Percentiles rank a stretch among this genome's conserved stretches.
phyloP scores from a whole-genome alignment of 2,797 vertebrate species.

The Peromyscus aztecus region DNA sequence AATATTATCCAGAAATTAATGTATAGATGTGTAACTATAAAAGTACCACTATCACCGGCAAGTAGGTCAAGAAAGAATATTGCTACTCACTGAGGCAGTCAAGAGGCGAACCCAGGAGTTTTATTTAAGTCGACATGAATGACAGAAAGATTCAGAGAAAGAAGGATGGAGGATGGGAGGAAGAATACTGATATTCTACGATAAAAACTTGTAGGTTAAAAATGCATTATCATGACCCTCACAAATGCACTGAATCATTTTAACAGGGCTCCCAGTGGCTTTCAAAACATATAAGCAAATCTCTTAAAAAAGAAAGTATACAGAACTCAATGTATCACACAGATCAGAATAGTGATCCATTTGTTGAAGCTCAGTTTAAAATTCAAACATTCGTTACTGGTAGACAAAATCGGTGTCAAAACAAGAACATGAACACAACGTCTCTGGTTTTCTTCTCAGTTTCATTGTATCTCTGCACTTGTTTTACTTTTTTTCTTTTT shows the following conservation, averaged over 20 bases:
- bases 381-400: neutral
- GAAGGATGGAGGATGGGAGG: neutral
- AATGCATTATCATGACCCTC: neutral
- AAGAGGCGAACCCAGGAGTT: neutral
- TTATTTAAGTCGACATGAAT: neutral
- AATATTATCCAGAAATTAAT: neutral
- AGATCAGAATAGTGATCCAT: neutral
- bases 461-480: neutral
- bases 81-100: neutral
- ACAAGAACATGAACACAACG: neutral
- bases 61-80: neutral
- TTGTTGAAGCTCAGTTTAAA: neutral
- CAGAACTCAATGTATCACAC: neutral
- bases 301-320: neutral
- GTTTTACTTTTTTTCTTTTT: neutral
- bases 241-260: neutral
- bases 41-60: neutral
- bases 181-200: neutral
- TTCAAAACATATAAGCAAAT: neutral
- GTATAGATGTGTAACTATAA: neutral
- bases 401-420: neutral
- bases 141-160: neutral
- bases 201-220: neutral
- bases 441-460: neutral
- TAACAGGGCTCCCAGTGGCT: neutral